Evolutionary conservation across 2,888 invertebrate genomes (phyloP).

Genomic region (Hypolimnas misippus): DNA sequence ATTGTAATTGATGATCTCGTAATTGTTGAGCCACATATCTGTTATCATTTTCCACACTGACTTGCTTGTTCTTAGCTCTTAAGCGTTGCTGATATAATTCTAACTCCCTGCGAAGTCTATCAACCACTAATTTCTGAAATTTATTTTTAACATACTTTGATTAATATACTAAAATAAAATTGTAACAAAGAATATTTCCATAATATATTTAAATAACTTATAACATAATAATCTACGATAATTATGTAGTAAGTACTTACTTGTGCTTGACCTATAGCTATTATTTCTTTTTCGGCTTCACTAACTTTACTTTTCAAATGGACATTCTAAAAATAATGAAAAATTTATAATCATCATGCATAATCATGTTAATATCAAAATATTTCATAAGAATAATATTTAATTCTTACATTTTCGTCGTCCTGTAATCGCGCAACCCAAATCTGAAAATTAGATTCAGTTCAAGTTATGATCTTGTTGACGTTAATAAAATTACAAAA

Average conservation of each 20-base stretch:
- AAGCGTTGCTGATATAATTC: constrained; percentile 80
- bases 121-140: constrained; percentile 83
- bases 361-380: no score
- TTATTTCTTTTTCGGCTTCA: constrained; percentile 84
- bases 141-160: background rate
- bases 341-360: no score
- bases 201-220: background rate
- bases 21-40: constrained; percentile 75
- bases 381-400: no score
- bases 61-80: constrained; percentile 72
- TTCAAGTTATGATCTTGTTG: constrained; percentile 5
- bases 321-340: constrained; percentile 75
- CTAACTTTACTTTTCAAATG: constrained; percentile 81
- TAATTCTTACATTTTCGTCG: constrained; percentile 80
- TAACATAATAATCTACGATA: no score
- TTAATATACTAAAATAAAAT: no score
- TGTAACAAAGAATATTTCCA: background rate
- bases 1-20: constrained; percentile 72
- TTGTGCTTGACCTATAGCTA: constrained; percentile 84
- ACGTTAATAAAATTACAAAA: constrained; percentile 23
- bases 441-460: constrained; percentile 67
- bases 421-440: constrained; percentile 83
- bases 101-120: constrained; percentile 82
- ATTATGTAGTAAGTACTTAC: no score
- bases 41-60: constrained; percentile 74